Percentiles rank a stretch among this genome's conserved stretches.
Evolutionary conservation across 2,888 invertebrate genomes (phyloP).

Genomic region (Gisinianus flammeolus): DNA sequence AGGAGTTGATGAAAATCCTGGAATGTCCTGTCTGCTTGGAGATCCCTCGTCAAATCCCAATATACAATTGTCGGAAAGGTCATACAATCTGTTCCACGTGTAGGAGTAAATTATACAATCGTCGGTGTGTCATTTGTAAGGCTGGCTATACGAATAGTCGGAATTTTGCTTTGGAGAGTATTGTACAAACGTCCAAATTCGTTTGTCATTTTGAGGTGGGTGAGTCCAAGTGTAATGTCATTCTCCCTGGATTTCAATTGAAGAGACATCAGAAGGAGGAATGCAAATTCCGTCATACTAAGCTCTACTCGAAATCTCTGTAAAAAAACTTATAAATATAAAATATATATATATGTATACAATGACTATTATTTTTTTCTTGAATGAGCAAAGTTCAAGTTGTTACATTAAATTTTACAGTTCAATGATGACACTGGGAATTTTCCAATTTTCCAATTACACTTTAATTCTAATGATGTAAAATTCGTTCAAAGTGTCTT

Average conservation of each 20-base stretch:
- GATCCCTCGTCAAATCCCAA: not conserved
- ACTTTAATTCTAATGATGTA: too few species aligned
- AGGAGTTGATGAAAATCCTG: not conserved
- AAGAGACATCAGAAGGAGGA: not conserved
- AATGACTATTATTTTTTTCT: too few species aligned
- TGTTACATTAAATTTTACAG: too few species aligned
- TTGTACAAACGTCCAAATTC: conserved; percentile 16
- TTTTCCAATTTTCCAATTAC: too few species aligned
- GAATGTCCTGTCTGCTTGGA: conserved; percentile 18
- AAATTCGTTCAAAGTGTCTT: too few species aligned
- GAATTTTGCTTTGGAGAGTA: conserved; percentile 21
- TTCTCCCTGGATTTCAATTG: conserved; percentile 9
- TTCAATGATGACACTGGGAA: too few species aligned
- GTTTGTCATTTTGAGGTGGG: conserved; percentile 11
- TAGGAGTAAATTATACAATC: not conserved
- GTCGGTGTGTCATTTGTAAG: conserved; percentile 12
- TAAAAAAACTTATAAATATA: not conserved
- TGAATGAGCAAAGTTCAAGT: too few species aligned
- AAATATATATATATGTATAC: not conserved
- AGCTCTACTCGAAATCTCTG: not conserved
- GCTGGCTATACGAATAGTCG: not conserved
- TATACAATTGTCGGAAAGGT: conserved; percentile 18
- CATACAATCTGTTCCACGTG: conserved; percentile 16
- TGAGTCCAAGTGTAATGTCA: not conserved
- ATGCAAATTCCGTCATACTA: not conserved